phyloP scores from a whole-genome alignment of 2,113 vertebrate species.

The Anoplopoma fimbria region DNA sequence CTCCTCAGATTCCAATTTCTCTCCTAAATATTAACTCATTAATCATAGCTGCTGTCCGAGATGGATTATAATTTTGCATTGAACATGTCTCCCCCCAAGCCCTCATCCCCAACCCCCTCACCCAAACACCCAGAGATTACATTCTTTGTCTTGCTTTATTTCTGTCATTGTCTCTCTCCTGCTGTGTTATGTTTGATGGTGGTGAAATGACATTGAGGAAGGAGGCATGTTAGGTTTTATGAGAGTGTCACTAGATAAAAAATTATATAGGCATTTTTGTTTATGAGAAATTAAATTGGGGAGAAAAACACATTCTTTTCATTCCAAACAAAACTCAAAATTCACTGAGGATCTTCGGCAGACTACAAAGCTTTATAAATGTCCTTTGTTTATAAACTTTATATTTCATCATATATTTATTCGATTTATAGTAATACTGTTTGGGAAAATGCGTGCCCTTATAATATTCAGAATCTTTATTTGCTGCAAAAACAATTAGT shows the following conservation, averaged over 20 bases:
- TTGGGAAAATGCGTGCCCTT: background rate
- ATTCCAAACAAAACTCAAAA: background rate
- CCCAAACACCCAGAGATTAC: conserved; percentile 64
- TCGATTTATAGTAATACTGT: background rate
- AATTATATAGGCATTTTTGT: background rate
- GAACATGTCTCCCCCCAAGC: conserved; percentile 40
- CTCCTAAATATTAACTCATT: conserved; percentile 87
- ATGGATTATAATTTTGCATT: conserved; percentile 81
- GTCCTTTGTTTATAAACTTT: background rate
- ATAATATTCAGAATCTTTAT: background rate
- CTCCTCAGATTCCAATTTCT: conserved; percentile 83
- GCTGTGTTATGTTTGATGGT: background rate
- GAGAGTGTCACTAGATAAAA: background rate
- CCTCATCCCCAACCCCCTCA: conserved; percentile 9
- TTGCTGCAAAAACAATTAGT: background rate
- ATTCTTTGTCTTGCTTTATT: conserved; percentile 57
- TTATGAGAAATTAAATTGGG: background rate
- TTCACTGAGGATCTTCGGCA: background rate
- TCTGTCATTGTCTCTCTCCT: conserved; percentile 36
- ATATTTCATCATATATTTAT: background rate
- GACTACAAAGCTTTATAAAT: background rate
- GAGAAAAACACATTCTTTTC: background rate
- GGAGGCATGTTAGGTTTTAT: background rate
- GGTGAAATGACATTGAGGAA: background rate
- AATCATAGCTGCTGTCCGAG: conserved; percentile 84